phyloP scores from a whole-genome alignment of 92 coral and sea anemone genomes.

The Palythoa grandis region DNA sequence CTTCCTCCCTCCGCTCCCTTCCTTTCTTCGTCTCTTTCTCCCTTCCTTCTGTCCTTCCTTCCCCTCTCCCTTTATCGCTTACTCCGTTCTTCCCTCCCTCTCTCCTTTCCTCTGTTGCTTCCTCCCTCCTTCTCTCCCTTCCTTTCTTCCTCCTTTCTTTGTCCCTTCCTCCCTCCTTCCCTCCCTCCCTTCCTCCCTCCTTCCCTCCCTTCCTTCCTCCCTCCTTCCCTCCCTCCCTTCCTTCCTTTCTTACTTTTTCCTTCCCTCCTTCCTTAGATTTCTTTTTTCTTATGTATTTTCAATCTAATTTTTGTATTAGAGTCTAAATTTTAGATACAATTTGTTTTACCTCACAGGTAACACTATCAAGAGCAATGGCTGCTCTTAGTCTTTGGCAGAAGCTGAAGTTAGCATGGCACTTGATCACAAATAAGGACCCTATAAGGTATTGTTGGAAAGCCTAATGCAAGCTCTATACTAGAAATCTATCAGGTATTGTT shows the following conservation, averaged over 20 bases:
- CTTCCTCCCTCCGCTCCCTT: background rate
- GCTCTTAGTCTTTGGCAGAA: slow-evolving; percentile 97
- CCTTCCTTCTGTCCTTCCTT: background rate
- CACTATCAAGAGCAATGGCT: slow-evolving; percentile 94
- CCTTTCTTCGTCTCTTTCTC: background rate
- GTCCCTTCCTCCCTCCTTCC: too few relatives aligned
- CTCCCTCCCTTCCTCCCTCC: too few relatives aligned
- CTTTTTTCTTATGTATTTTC: too few relatives aligned
- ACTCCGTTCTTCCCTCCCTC: background rate
- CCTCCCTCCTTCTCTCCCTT: background rate
- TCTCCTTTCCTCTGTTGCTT: background rate
- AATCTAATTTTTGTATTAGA: too few relatives aligned
- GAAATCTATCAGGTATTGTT: too few relatives aligned
- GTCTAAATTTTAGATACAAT: background rate
- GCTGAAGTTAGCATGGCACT: slow-evolving; percentile 90
- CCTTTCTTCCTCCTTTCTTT: background rate
- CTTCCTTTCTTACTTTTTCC: too few relatives aligned
- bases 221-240: too few relatives aligned
- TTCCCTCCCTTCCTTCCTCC: too few relatives aligned
- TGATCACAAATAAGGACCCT: slow-evolving; percentile 85
- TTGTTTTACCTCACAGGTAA: slow-evolving; percentile 58
- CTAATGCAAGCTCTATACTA: background rate
- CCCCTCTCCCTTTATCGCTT: background rate
- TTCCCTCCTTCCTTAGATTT: too few relatives aligned
- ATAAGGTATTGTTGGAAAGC: slow-evolving; percentile 68